A percentile compares a stretch with the other conserved stretches of the same genome.
phyloP scores from a whole-genome alignment of 2,113 vertebrate species.

The Sylvicapra grimmia region DNA sequence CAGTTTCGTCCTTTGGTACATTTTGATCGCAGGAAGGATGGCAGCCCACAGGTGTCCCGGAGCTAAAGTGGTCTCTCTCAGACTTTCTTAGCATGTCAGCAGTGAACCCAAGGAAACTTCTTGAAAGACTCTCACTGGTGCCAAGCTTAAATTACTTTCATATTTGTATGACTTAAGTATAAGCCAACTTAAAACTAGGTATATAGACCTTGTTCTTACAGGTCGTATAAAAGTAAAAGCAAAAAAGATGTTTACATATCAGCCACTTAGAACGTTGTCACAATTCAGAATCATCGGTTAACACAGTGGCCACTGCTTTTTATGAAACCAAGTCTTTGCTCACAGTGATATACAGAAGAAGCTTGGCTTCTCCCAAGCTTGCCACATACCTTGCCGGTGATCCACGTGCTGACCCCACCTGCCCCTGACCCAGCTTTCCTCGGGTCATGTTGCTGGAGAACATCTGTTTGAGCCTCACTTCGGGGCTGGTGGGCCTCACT shows the following conservation, averaged over 20 bases:
- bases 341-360: rapidly evolving
- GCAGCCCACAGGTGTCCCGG: neutral
- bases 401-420: neutral
- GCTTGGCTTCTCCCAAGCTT: neutral
- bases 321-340: neutral
- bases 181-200: neutral
- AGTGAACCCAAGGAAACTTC: neutral
- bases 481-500: neutral
- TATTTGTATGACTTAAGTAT: neutral
- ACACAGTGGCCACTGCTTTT: rapidly evolving
- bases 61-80: neutral
- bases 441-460: neutral
- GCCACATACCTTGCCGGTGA: rapidly evolving
- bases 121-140: neutral
- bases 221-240: neutral
- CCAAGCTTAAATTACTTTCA: neutral
- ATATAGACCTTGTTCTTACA: neutral
- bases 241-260: neutral
- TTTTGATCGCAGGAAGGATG: neutral
- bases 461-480: neutral
- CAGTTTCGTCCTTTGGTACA: rapidly evolving
- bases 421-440: neutral
- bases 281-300: neutral
- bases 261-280: neutral
- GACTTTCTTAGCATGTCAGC: neutral